Evolutionary conservation across 1,140 invertebrate species (phyloP).

Genomic region (Callitettix versicolor): DNA sequence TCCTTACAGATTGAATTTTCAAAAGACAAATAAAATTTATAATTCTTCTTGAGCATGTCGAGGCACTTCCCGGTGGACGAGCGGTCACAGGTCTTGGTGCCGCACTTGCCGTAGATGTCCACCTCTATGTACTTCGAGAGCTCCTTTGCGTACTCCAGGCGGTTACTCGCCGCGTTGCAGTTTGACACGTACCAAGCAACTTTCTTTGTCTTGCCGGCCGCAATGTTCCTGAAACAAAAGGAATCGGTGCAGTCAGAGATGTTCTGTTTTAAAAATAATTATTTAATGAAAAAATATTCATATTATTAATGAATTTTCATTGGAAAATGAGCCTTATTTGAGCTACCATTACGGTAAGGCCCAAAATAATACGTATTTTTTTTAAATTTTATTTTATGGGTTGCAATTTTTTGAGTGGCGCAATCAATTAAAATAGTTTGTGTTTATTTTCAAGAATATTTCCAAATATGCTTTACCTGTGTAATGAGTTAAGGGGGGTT

Average conservation of each 20-base stretch:
- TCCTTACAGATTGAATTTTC: constrained; percentile 94
- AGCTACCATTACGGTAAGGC: too few relatives aligned
- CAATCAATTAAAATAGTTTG: too few relatives aligned
- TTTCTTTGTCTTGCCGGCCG: constrained; percentile 81
- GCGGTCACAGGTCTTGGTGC: constrained; percentile 64
- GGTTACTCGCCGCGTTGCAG: constrained; percentile 77
- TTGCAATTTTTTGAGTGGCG: too few relatives aligned
- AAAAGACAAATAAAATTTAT: constrained; percentile 96
- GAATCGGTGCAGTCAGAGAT: constrained; percentile 1
- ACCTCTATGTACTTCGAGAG: constrained; percentile 77
- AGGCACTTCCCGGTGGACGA: constrained; percentile 71
- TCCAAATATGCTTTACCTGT: too few relatives aligned
- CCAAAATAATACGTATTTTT: too few relatives aligned
- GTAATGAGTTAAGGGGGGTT: too few relatives aligned
- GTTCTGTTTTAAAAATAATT: too few relatives aligned
- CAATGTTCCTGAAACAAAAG: constrained; percentile 51
- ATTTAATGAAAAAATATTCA: too few relatives aligned
- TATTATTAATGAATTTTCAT: too few relatives aligned
- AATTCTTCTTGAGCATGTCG: constrained; percentile 79
- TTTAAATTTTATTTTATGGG: too few relatives aligned
- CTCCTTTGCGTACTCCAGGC: constrained; percentile 77
- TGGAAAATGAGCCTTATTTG: too few relatives aligned
- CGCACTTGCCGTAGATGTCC: constrained; percentile 89
- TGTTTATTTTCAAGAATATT: too few relatives aligned
- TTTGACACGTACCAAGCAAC: constrained; percentile 97